Conservation (phyloP, 1,140 invertebrate species). For the Drosophila setifemur region DNA sequence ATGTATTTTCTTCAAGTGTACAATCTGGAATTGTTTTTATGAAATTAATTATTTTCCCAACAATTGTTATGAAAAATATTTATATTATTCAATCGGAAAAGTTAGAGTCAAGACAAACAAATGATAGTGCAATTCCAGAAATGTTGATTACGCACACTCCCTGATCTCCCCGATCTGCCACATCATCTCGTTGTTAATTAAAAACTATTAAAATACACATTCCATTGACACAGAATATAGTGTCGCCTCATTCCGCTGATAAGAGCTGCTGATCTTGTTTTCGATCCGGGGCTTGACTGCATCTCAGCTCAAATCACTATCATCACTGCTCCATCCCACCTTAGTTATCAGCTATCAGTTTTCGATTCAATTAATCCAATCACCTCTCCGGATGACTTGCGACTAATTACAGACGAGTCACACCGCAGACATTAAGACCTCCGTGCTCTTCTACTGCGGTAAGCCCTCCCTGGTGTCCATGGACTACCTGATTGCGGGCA, state of each 20-base stretch:
- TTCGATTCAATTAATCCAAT: slow-evolving; percentile 19
- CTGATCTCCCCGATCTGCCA: neutral
- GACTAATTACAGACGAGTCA: slow-evolving; percentile 87
- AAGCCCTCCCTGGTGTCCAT: slow-evolving; percentile 89
- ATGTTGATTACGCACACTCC: too few species aligned
- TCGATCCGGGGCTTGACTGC: slow-evolving; percentile 3
- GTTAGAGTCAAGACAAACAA: too few species aligned
- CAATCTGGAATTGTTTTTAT: too few species aligned
- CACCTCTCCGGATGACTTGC: slow-evolving; percentile 43
- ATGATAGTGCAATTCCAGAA: too few species aligned
- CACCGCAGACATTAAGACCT: slow-evolving; percentile 91
- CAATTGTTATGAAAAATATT: too few species aligned
- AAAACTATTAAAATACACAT: slow-evolving; percentile 57
- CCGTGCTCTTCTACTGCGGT: slow-evolving; percentile 89
- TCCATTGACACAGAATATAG: slow-evolving; percentile 16
- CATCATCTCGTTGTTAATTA: slow-evolving; percentile 33
- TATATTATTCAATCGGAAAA: too few species aligned
- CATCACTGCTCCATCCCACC: neutral
- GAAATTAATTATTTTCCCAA: too few species aligned
- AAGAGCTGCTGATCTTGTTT: slow-evolving; percentile 24
- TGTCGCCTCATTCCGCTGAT: slow-evolving; percentile 50
- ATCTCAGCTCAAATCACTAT: neutral
- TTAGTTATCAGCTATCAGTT: slow-evolving; percentile 7
- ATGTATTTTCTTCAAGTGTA: too few species aligned
- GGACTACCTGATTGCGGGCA: slow-evolving; percentile 89